Evolutionary conservation across 2,113 vertebrate species (phyloP).

Genomic region (Peucedramus taeniatus): DNA sequence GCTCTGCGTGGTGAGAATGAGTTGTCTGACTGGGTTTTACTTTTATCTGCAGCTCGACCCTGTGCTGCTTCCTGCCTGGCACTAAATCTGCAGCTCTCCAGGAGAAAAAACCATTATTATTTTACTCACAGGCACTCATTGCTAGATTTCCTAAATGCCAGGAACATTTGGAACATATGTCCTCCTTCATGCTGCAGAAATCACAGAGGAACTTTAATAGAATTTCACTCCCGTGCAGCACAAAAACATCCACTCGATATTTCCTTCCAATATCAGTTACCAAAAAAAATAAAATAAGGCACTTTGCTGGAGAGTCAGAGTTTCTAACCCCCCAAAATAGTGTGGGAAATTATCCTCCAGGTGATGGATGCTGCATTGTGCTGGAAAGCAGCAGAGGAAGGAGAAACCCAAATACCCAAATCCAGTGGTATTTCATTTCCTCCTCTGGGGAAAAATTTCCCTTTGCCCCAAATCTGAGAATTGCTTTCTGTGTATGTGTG

Average conservation of each 20-base stretch:
- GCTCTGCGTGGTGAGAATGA: neutral
- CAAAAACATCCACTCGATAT: neutral
- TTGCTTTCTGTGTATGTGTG: neutral
- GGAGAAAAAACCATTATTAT: neutral
- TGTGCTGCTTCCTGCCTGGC: neutral
- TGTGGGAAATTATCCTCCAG: neutral
- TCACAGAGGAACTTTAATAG: neutral
- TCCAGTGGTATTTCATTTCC: neutral
- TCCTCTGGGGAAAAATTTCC: neutral
- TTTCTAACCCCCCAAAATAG: neutral
- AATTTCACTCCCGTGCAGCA: neutral
- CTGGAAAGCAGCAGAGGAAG: neutral
- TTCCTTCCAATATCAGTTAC: neutral
- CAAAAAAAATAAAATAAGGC: neutral
- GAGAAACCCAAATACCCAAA: neutral
- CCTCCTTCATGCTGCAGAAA: neutral
- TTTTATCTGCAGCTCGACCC: neutral
- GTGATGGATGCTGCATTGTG: fast-evolving
- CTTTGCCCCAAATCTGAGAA: neutral
- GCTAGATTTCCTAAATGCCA: neutral
- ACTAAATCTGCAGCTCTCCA: neutral
- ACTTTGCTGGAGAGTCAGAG: neutral
- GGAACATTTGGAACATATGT: neutral
- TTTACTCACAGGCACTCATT: neutral
- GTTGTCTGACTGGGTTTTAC: neutral